A percentile compares a stretch with the other conserved stretches of the same genome.
These are phyloP conservation scores for Passerculus sandwichensis DNA, from an alignment of 2,797 vertebrate genomes.

Conservation along the genomic window DNA sequence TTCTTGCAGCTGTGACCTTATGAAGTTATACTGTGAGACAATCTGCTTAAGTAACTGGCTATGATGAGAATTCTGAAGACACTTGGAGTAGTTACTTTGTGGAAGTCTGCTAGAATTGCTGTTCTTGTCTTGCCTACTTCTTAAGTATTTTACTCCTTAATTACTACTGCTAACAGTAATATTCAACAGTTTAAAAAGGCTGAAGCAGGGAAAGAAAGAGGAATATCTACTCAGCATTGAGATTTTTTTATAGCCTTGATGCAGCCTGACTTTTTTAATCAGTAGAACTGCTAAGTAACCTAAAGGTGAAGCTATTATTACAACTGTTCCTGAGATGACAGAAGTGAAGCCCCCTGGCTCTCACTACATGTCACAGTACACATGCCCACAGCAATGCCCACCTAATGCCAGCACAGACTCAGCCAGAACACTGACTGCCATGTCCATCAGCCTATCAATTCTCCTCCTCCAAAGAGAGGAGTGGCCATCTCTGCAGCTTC, in stretches of 20 bases:
- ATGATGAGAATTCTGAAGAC: background rate
- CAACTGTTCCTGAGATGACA: background rate
- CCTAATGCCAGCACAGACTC: background rate
- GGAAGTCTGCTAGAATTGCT: background rate
- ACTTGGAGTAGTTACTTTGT: background rate
- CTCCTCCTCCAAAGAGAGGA: background rate
- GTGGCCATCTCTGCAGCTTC: background rate
- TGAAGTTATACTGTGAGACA: background rate
- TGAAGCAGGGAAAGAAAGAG: background rate
- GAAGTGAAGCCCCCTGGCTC: background rate
- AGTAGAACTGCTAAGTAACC: background rate
- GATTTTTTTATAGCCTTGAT: background rate
- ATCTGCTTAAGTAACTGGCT: background rate
- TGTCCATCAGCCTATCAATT: fast-evolving
- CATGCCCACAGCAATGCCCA: background rate
- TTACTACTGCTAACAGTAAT: background rate
- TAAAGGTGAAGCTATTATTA: background rate
- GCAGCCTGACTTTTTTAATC: background rate
- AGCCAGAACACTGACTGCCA: background rate
- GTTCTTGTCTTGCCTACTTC: background rate
- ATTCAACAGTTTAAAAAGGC: background rate
- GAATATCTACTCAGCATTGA: background rate
- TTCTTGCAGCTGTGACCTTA: background rate
- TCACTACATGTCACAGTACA: background rate
- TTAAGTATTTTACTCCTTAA: background rate